A percentile compares a stretch with the other conserved stretches of the same genome.
Conservation (phyloP, 2,797 vertebrate species). For the Periophthalmus magnuspinnatus region DNA sequence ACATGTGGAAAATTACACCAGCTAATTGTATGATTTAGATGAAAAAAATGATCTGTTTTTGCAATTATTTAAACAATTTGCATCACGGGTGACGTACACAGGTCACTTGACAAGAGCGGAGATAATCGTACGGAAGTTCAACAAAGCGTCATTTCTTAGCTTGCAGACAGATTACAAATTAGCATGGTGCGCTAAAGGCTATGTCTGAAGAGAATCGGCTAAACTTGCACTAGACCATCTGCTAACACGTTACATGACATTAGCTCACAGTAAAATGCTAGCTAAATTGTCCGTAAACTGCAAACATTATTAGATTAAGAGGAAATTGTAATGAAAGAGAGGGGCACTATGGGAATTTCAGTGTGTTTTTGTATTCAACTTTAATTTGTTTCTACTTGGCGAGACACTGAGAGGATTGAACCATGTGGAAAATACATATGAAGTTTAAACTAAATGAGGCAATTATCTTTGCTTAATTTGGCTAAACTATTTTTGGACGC, state of each 20-base stretch:
- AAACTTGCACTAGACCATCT: slow-evolving; percentile 26
- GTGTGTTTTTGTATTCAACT: slow-evolving; percentile 26
- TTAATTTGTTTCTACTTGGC: slow-evolving; percentile 4
- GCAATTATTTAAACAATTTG: slow-evolving; percentile 62
- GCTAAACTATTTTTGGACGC: not conserved
- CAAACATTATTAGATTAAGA: slow-evolving; percentile 47
- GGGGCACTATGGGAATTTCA: slow-evolving; percentile 11
- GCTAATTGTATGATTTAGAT: slow-evolving; percentile 65
- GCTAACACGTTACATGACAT: slow-evolving; percentile 18
- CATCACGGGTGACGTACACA: slow-evolving; percentile 50
- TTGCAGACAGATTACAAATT: slow-evolving; percentile 53
- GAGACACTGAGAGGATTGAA: not conserved
- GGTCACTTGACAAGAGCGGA: slow-evolving; percentile 44
- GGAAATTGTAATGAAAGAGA: slow-evolving; percentile 34
- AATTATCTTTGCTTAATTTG: slow-evolving; percentile 2
- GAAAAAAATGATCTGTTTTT: slow-evolving; percentile 51
- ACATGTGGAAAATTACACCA: slow-evolving; percentile 45
- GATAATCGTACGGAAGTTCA: slow-evolving; percentile 56
- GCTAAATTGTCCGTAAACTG: slow-evolving; percentile 17
- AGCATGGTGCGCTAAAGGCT: slow-evolving; percentile 32
- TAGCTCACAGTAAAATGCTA: slow-evolving; percentile 15
- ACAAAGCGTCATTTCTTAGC: slow-evolving; percentile 23
- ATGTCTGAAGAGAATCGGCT: slow-evolving; percentile 33
- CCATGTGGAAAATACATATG: not conserved
- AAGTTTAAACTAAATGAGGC: not conserved